These are phyloP conservation scores for Fukomys damarensis DNA, from an alignment of 2,113 vertebrate species.

Conservation along the genomic window DNA sequence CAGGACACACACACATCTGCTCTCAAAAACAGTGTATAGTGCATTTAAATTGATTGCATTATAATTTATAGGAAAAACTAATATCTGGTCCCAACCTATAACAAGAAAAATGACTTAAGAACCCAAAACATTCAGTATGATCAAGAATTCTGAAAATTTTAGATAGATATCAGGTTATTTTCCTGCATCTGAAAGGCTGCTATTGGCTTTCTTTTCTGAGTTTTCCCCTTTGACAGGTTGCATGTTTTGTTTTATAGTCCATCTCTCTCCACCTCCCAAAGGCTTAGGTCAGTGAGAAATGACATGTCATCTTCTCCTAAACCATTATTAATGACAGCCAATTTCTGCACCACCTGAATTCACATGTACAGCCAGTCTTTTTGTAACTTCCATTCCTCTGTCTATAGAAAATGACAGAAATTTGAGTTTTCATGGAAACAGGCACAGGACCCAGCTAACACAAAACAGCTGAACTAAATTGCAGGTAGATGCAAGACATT, in stretches of 20 bases:
- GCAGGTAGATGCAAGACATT: neutral
- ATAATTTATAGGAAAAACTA: conserved; percentile 63
- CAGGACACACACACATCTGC: neutral
- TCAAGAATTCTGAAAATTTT: conserved; percentile 16
- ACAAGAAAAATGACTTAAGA: conserved; percentile 58
- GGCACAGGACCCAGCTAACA: neutral
- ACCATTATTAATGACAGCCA: conserved; percentile 80
- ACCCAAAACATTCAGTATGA: neutral
- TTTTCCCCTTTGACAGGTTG: conserved; percentile 65
- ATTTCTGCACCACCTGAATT: conserved; percentile 68
- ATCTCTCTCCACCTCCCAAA: conserved; percentile 66
- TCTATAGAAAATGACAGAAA: neutral
- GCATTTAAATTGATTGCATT: conserved; percentile 58
- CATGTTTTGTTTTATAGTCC: conserved; percentile 67
- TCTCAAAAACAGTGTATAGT: conserved; percentile 54
- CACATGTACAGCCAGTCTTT: neutral
- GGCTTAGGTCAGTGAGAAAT: conserved; percentile 65
- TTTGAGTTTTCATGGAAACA: neutral
- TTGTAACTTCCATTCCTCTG: neutral
- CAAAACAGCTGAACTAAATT: neutral
- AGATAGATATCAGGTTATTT: conserved; percentile 13
- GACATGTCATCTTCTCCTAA: conserved; percentile 72
- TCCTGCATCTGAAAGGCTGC: conserved; percentile 33
- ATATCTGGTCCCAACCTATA: neutral
- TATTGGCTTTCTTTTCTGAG: neutral